Evolutionary conservation across 2,888 invertebrate species (phyloP), one percentile per base, ranked within the genome.

Genomic region (Drosophila fulvimacula): DNA sequence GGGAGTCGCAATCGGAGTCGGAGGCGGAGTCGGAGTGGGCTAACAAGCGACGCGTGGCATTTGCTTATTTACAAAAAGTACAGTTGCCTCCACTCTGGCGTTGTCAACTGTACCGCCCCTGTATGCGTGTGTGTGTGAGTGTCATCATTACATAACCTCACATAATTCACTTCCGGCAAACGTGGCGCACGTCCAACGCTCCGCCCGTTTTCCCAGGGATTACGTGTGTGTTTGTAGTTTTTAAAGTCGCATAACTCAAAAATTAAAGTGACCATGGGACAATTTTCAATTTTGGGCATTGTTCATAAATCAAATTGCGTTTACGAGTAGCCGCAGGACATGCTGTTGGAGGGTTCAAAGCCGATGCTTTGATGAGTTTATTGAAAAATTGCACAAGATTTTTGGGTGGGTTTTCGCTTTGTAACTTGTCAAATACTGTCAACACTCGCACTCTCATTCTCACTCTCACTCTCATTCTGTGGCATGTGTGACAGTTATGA

Each of bases 251-350:
- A 90, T 91, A 91, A 91, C 90, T 91, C 89, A 89, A 83, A 90
- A 84, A 89, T 90, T 89, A 90, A 90, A 90, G 91, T 90, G 90
- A 90, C 90, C 90, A 91, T 90, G 91, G 78, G 91, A 90, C 87
- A 90, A 89, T 91, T 91, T 86, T 88, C 79, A 87, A 89, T 86
- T 90, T 73, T n/a, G 58, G 48, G 59, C 77, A 76, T 75, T 82
- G 82, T 73, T 67, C 85, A 85, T 86, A 86, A 86, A 86, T 86
- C 85, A 86, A 86, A 86, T 86, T 86, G 85, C 66, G 84, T 83
- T 88, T 73, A 73, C 71, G 69, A 80, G 53, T 78, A 59, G 82
- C 79, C 73, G 79, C 73, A 72, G 81, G 86, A 82, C 81, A 82
- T 61, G 13, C 15, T 34, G 36, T 17, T 9, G n/a, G 19, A 53